A percentile compares a stretch with the other conserved stretches of the same genome.
Conservation (phyloP, 2,797 vertebrate species). For the Fratercula arctica region DNA sequence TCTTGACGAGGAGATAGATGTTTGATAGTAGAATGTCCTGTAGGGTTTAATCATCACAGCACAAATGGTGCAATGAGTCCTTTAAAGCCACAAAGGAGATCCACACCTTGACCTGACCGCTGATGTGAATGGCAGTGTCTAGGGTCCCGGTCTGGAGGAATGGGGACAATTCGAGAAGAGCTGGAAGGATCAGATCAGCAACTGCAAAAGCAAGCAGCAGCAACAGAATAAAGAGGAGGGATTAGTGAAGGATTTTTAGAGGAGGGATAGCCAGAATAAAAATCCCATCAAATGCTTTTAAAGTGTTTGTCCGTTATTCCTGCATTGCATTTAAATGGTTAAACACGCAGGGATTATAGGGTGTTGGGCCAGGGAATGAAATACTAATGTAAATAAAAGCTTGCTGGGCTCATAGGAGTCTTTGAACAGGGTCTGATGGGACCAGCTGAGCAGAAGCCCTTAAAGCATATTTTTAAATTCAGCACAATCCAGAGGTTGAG, state of each 20-base stretch:
- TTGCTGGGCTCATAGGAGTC: background rate
- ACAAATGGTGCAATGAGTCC: background rate
- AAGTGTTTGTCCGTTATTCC: background rate
- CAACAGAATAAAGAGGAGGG: background rate
- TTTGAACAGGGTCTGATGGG: background rate
- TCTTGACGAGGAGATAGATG: background rate
- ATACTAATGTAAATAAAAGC: background rate
- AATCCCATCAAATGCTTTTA: background rate
- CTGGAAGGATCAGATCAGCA: background rate
- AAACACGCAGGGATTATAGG: background rate
- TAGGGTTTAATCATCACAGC: background rate
- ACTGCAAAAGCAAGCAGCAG: background rate
- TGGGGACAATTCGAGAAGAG: background rate
- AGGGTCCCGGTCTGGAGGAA: background rate
- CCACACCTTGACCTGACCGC: fast-evolving
- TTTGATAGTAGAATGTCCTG: background rate
- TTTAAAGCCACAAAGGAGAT: background rate
- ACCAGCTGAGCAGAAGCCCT: background rate
- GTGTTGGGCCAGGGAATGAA: background rate
- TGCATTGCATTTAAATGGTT: background rate
- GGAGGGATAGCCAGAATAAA: background rate
- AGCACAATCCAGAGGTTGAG: background rate
- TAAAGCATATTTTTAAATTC: background rate
- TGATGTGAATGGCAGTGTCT: background rate
- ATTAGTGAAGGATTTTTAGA: background rate